Conservation (phyloP, 2,888 invertebrate genomes). For the Melieria picta region DNA sequence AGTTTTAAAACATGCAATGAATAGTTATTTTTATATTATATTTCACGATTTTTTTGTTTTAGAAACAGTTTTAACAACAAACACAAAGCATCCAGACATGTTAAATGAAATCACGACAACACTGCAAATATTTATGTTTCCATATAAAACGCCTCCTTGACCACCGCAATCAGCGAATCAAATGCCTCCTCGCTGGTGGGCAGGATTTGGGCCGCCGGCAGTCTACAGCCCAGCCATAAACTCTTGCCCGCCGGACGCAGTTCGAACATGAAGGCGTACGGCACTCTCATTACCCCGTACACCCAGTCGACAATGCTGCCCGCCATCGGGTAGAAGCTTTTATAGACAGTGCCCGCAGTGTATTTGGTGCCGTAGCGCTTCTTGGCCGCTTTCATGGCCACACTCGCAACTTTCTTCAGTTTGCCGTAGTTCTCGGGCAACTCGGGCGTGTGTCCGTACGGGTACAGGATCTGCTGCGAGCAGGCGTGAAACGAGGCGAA, state of each 20-base stretch:
- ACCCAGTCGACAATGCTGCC: slow-evolving; percentile 81
- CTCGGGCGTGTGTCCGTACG: slow-evolving; percentile 71
- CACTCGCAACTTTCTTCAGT: slow-evolving; percentile 63
- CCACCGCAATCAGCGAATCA: slow-evolving; percentile 68
- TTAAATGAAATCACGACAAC: too few relatives aligned
- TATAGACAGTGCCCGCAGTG: slow-evolving; percentile 71
- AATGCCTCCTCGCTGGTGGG: slow-evolving; percentile 75
- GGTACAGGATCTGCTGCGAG: slow-evolving; percentile 75
- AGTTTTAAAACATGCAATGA: too few relatives aligned
- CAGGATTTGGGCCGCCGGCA: slow-evolving; percentile 74
- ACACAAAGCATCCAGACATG: too few relatives aligned
- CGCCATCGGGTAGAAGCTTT: slow-evolving; percentile 70
- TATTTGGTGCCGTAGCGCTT: slow-evolving; percentile 72
- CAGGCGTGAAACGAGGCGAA: slow-evolving; percentile 81
- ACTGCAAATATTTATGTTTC: too few relatives aligned
- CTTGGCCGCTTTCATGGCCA: slow-evolving; percentile 62
- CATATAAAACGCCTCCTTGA: slow-evolving; percentile 57
- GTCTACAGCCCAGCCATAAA: slow-evolving; percentile 72
- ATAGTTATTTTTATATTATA: too few relatives aligned
- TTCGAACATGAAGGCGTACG: slow-evolving; percentile 68
- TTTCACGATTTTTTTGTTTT: too few relatives aligned
- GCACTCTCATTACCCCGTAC: slow-evolving; percentile 70
- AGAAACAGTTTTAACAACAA: too few relatives aligned
- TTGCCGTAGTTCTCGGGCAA: slow-evolving; percentile 69
- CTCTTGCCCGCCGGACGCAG: slow-evolving; percentile 62